Evolutionary conservation across 2,888 invertebrate genomes (phyloP), one percentile per base, ranked within the genome.

Genomic region (Lobophora halterata): DNA sequence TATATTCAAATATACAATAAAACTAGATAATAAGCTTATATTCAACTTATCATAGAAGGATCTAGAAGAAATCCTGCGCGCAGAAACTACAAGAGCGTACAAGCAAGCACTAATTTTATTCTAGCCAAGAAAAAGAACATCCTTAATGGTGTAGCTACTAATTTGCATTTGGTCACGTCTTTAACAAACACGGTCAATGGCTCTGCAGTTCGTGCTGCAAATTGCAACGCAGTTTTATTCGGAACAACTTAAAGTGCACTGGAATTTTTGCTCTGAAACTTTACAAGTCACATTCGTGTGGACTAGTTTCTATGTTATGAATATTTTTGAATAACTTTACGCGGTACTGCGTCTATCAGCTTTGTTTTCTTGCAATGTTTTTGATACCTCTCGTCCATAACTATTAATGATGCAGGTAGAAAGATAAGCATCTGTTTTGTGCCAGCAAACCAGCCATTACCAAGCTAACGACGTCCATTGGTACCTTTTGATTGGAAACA

Each of bases 131-230:
- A 37, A 27, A 33, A 25, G 33, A 25, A 26, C 30, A 43, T 26
- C 33, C 29, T 24, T 37, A 25, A n/a, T n/a, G n/a, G 16, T 24
- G 20, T 16, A 48, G 49, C n/a, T 32, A 29, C 51, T 63, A 59
- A 58, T 64, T 58, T 58, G 53, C 62, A 61, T 64, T 51, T 47
- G 52, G 54, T 55, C 56, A 51, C 44, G 46, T 51, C 49, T 52
- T 49, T 50, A 39, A 52, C 49, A 51, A 47, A 48, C 44, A 56
- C 55, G 67, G 68, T 69, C 67, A 58, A 64, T 67, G 61, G 58
- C 68, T 60, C 42, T 42, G 46, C 46, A 45, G 30, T 33, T 36
- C 31, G 40, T 21, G 42, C 44, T 46, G 47, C 38, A 40, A 32
- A 28, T 42, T 32, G 23, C 26, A 49, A 56, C 46, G 45, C 49